Evolutionary conservation across 2,797 vertebrate species (phyloP).

Genomic region (Euphonia xanthogaster): DNA sequence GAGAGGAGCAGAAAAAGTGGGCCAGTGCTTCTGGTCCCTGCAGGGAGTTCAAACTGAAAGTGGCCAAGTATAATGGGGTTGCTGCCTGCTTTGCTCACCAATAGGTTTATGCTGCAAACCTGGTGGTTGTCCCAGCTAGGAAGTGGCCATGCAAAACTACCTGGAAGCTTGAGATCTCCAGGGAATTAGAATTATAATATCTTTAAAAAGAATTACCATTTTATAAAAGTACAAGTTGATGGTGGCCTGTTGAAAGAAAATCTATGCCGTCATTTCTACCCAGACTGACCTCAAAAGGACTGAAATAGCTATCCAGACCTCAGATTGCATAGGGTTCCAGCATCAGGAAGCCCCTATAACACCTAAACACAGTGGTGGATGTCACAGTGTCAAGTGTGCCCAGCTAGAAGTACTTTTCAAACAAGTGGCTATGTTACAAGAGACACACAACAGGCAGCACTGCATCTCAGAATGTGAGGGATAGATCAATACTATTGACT

Average conservation of each 20-base stretch:
- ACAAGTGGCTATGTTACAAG: not conserved
- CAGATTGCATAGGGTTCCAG: not conserved
- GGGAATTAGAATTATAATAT: not conserved
- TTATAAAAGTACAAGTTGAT: not conserved
- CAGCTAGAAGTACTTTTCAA: not conserved
- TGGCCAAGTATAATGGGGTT: not conserved
- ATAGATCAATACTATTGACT: fast-evolving
- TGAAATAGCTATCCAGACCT: not conserved
- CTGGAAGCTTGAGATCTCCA: not conserved
- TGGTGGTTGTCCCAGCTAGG: not conserved
- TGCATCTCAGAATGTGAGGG: not conserved
- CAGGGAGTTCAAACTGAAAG: fast-evolving
- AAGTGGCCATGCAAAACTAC: not conserved
- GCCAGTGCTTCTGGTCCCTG: not conserved
- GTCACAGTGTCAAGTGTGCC: not conserved
- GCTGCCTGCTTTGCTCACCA: not conserved
- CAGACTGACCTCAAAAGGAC: not conserved
- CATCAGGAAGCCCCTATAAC: not conserved
- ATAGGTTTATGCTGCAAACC: not conserved
- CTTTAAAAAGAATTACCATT: not conserved
- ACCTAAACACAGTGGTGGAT: not conserved
- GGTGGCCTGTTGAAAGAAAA: not conserved
- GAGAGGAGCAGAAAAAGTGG: not conserved
- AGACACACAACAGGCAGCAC: fast-evolving
- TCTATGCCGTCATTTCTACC: not conserved